Percentiles rank a stretch among this genome's conserved stretches.
phyloP scores from a whole-genome alignment of 2,113 vertebrate species.

The Vireo altiloquus region DNA sequence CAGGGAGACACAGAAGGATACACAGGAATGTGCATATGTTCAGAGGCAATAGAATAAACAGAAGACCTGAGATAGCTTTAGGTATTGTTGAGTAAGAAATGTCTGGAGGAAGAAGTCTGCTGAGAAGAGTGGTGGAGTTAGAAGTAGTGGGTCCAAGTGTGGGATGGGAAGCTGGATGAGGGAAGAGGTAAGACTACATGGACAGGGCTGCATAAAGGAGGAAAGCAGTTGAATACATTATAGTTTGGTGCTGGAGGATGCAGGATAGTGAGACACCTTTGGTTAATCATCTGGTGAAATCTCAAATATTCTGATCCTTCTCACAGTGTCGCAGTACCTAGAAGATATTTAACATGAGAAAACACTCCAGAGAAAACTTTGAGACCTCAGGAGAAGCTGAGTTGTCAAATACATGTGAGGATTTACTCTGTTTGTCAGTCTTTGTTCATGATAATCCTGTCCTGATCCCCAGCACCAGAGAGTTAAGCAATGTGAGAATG shows the following conservation, averaged over 20 bases:
- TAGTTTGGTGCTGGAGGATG: background rate
- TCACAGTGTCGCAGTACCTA: background rate
- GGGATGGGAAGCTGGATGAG: background rate
- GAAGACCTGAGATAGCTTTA: background rate
- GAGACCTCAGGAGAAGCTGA: background rate
- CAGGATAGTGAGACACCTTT: background rate
- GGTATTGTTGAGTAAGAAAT: background rate
- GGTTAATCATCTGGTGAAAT: background rate
- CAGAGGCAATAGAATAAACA: background rate
- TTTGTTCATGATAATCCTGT: background rate
- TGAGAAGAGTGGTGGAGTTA: background rate
- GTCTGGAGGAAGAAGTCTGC: background rate
- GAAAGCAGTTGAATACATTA: background rate
- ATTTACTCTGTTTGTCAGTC: background rate
- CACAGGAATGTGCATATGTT: accelerated
- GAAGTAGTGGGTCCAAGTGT: background rate
- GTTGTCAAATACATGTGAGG: background rate
- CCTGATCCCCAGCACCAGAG: background rate
- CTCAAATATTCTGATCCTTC: background rate
- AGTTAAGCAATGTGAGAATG: background rate
- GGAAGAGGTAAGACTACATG: background rate
- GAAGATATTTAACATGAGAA: background rate
- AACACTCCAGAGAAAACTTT: background rate
- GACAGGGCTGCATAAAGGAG: background rate
- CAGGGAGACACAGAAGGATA: background rate